Percentiles rank a stretch among this genome's conserved stretches.
Conservation (phyloP, 2,113 vertebrate genomes). For the Xenus cinereus region DNA sequence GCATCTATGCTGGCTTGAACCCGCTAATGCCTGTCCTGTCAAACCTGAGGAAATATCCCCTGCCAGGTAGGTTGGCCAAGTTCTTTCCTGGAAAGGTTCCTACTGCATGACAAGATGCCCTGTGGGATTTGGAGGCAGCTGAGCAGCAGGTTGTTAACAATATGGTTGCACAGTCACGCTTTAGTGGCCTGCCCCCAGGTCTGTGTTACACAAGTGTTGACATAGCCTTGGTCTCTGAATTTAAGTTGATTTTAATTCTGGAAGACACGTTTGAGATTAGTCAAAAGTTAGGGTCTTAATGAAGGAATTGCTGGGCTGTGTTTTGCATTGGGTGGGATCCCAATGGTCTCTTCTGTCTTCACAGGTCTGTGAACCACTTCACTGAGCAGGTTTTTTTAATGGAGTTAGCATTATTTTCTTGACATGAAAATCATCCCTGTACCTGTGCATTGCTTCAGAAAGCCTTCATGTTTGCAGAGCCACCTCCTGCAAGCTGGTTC, state of each 20-base stretch:
- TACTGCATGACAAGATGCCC: not conserved
- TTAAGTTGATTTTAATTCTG: not conserved
- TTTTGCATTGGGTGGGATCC: not conserved
- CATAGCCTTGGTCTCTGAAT: not conserved
- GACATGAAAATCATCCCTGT: not conserved
- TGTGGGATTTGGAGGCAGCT: not conserved
- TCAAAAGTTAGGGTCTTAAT: not conserved
- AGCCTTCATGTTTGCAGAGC: not conserved
- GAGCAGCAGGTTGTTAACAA: not conserved
- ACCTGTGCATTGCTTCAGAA: not conserved
- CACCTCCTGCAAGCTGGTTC: not conserved
- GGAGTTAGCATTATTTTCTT: not conserved
- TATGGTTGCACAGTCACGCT: not conserved
- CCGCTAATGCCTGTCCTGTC: accelerated
- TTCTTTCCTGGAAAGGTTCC: not conserved
- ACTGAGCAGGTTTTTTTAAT: not conserved
- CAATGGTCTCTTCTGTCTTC: not conserved
- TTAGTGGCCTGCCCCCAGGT: not conserved
- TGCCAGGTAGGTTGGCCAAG: not conserved
- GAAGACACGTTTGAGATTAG: not conserved
- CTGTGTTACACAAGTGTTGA: not conserved
- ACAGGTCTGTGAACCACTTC: not conserved
- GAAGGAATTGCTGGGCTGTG: not conserved
- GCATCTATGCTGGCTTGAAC: not conserved
- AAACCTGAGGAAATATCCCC: not conserved